These are phyloP conservation scores for Enteromius trimaculatus DNA, from an alignment of 2,797 vertebrate species.

Conservation along the genomic window DNA sequence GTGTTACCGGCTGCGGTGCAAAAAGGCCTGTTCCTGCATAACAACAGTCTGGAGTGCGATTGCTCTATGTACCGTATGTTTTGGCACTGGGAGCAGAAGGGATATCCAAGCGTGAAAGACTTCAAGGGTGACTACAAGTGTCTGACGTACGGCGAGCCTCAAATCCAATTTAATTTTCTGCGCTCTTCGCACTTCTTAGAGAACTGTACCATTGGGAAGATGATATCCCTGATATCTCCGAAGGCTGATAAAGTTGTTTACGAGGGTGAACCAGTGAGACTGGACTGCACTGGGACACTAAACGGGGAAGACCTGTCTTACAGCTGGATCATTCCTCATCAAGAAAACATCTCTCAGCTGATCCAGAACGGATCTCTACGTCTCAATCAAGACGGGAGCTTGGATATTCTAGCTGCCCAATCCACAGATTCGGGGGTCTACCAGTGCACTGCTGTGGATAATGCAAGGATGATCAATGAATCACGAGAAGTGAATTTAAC, in stretches of 20 bases:
- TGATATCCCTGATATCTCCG: slow-evolving; percentile 59
- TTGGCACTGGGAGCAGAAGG: slow-evolving; percentile 85
- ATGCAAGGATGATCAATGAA: slow-evolving; percentile 80
- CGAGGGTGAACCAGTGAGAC: slow-evolving; percentile 76
- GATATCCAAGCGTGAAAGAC: slow-evolving; percentile 81
- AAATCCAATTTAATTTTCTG: slow-evolving; percentile 82
- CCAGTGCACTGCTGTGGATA: slow-evolving; percentile 84
- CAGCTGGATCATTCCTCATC: slow-evolving; percentile 86
- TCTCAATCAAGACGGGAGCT: slow-evolving; percentile 84
- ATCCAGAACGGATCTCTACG: slow-evolving; percentile 79
- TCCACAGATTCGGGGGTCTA: slow-evolving; percentile 87
- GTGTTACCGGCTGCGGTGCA: slow-evolving; percentile 84
- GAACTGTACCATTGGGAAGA: slow-evolving; percentile 80
- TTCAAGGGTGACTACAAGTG: slow-evolving; percentile 87
- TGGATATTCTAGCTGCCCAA: slow-evolving; percentile 81
- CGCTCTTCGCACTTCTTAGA: slow-evolving; percentile 80
- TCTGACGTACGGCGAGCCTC: slow-evolving; percentile 75
- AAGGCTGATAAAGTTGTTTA: slow-evolving; percentile 73
- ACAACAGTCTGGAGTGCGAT: slow-evolving; percentile 90
- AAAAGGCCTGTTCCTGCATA: slow-evolving; percentile 90
- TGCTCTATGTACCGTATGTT: slow-evolving; percentile 89
- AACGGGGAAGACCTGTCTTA: slow-evolving; percentile 71
- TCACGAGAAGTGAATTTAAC: slow-evolving; percentile 89
- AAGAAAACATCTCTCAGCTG: slow-evolving; percentile 78
- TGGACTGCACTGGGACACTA: slow-evolving; percentile 84